Conservation (phyloP, 37 sponge, comb jelly and placozoan genomes). For the Dysidea cf. avara region DNA sequence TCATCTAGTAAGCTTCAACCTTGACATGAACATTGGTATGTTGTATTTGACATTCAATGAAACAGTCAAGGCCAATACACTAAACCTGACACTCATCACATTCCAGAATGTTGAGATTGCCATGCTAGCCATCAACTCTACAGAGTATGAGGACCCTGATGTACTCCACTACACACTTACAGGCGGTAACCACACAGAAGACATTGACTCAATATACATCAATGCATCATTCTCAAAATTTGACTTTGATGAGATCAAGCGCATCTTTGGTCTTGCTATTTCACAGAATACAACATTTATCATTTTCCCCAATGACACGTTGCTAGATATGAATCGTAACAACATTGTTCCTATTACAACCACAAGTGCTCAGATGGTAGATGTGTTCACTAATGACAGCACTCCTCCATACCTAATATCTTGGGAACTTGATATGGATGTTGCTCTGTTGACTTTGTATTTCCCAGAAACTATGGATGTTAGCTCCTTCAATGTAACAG, state of each 20-base stretch:
- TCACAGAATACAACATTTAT: constrained; percentile 68
- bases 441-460: constrained; percentile 59
- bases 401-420: constrained; percentile 61
- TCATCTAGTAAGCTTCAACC: constrained; percentile 29
- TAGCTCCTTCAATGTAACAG: constrained; percentile 56
- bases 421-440: constrained; percentile 83
- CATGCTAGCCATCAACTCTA: constrained; percentile 2
- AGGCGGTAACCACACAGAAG: constrained; percentile 62
- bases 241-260: constrained; percentile 82
- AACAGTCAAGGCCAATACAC: constrained; percentile 79
- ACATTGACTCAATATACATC: constrained; percentile 37
- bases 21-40: constrained; percentile 80
- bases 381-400: constrained; percentile 61
- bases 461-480: constrained; percentile 87
- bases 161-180: constrained; percentile 66
- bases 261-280: constrained; percentile 72
- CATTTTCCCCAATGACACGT: constrained; percentile 47
- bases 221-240: constrained; percentile 64
- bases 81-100: constrained; percentile 65
- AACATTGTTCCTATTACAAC: constrained; percentile 48
- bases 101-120: constrained; percentile 67
- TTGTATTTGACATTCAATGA: constrained; percentile 81
- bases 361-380: constrained; percentile 49
- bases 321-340: constrained; percentile 85
- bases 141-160: constrained; percentile 7